Conservation (phyloP, 2,888 invertebrate genomes). For the Pelosia muscerda region DNA sequence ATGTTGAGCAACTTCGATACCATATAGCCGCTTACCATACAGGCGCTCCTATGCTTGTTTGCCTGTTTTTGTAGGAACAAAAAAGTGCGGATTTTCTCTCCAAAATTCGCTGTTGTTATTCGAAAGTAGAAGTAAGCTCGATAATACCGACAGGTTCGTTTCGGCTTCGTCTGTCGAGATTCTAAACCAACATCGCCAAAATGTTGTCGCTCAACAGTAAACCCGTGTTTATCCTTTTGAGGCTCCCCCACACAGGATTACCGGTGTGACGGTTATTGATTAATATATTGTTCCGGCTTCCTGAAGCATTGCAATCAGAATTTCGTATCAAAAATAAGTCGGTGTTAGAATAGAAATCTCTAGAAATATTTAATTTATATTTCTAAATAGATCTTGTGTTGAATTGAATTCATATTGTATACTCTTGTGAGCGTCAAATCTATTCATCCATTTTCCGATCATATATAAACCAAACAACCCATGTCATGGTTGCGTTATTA, state of each 20-base stretch:
- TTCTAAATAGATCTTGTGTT: too few species aligned
- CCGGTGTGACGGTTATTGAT: slow-evolving; percentile 18
- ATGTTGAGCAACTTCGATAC: too few species aligned
- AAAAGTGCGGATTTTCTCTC: background rate
- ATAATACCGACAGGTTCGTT: slow-evolving; percentile 11
- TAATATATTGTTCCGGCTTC: slow-evolving; percentile 21
- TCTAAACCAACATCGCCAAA: slow-evolving; percentile 15
- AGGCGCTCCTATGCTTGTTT: too few species aligned
- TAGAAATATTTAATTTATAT: background rate
- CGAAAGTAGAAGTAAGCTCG: slow-evolving; percentile 1
- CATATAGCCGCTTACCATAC: too few species aligned
- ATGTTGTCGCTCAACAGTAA: slow-evolving; percentile 17
- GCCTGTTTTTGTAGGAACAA: too few species aligned
- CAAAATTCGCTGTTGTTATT: background rate
- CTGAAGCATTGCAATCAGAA: slow-evolving; percentile 5
- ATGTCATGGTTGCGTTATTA: background rate
- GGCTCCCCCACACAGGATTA: slow-evolving; percentile 20
- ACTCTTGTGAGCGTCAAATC: background rate
- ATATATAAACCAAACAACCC: background rate
- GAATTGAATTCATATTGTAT: too few species aligned
- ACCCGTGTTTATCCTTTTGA: slow-evolving; percentile 12
- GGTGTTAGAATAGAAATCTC: background rate
- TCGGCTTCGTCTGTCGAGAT: slow-evolving; percentile 10
- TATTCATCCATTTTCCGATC: background rate
- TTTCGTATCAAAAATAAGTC: background rate